Conservation (phyloP, 2,113 vertebrate genomes). For the Callithrix jacchus region DNA sequence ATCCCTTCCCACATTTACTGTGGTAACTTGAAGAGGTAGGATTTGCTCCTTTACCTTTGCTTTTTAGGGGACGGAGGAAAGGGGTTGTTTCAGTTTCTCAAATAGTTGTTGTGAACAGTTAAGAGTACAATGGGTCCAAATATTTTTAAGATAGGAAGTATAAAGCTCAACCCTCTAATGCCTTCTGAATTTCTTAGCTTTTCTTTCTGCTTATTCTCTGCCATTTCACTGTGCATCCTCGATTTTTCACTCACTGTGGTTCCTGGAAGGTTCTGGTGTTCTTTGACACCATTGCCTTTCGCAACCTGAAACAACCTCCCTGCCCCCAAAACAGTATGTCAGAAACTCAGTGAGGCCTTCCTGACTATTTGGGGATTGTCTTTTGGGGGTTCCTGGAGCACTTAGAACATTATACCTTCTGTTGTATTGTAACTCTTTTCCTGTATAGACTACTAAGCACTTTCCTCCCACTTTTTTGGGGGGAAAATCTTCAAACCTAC, state of each 20-base stretch:
- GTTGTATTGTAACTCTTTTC: not conserved
- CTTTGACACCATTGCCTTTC: not conserved
- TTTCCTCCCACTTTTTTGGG: not conserved
- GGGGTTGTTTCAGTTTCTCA: not conserved
- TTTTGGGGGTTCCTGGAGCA: not conserved
- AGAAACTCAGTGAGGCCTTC: not conserved
- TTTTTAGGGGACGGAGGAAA: not conserved
- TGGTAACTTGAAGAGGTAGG: not conserved
- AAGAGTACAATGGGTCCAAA: not conserved
- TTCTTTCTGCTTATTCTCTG: not conserved
- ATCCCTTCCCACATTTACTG: not conserved
- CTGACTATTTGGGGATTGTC: not conserved
- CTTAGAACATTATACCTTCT: not conserved
- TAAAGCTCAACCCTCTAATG: not conserved
- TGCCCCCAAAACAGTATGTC: not conserved
- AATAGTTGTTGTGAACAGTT: not conserved
- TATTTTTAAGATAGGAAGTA: conserved; percentile 18
- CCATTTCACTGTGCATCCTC: not conserved
- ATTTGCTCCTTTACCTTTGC: not conserved
- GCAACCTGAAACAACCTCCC: not conserved
- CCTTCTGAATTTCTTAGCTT: not conserved
- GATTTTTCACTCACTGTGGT: conserved; percentile 6
- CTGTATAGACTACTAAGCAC: not conserved
- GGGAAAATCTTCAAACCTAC: not conserved
- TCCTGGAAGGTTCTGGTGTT: not conserved